A percentile compares a stretch with the other conserved stretches of the same genome.
phyloP scores from a whole-genome alignment of 2,888 invertebrate genomes.

The Endomychus coccineus region DNA sequence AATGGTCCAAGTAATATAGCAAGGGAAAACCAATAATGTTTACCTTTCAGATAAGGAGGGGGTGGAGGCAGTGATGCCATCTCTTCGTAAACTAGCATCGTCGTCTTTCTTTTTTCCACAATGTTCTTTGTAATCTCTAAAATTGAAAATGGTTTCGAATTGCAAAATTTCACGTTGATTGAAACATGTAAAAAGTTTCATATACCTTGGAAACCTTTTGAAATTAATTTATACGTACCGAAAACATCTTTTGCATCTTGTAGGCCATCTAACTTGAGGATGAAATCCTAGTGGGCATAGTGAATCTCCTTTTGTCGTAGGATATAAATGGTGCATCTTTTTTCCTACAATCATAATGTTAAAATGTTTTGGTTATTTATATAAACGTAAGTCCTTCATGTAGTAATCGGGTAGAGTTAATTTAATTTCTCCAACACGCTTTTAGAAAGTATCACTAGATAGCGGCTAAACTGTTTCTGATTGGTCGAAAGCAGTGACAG shows the following conservation, averaged over 20 bases:
- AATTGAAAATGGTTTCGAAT: constrained; percentile 18
- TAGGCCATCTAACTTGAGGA: constrained; percentile 91
- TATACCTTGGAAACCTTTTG: background rate
- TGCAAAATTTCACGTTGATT: too few relatives aligned
- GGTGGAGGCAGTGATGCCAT: constrained; percentile 63
- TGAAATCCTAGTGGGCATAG: constrained; percentile 89
- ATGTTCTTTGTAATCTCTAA: constrained; percentile 84
- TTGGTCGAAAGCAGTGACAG: too few relatives aligned
- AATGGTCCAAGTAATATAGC: too few relatives aligned
- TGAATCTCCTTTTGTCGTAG: constrained; percentile 77
- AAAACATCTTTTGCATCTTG: constrained; percentile 88
- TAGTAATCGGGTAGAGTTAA: too few relatives aligned
- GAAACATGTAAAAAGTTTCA: background rate
- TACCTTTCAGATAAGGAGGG: constrained; percentile 53
- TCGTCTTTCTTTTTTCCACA: constrained; percentile 66
- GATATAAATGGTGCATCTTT: constrained; percentile 68
- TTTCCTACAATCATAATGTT: too few relatives aligned
- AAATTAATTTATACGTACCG: constrained; percentile 45
- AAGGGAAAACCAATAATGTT: too few relatives aligned
- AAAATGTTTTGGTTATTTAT: too few relatives aligned
- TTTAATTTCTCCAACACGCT: too few relatives aligned
- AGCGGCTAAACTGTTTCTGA: too few relatives aligned
- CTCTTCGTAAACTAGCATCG: constrained; percentile 46
- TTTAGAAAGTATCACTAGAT: too few relatives aligned
- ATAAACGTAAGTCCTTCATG: too few relatives aligned